These are phyloP conservation scores for Dolichoris vasculosae DNA, from an alignment of 1,140 invertebrate genomes.

Conservation along the genomic window DNA sequence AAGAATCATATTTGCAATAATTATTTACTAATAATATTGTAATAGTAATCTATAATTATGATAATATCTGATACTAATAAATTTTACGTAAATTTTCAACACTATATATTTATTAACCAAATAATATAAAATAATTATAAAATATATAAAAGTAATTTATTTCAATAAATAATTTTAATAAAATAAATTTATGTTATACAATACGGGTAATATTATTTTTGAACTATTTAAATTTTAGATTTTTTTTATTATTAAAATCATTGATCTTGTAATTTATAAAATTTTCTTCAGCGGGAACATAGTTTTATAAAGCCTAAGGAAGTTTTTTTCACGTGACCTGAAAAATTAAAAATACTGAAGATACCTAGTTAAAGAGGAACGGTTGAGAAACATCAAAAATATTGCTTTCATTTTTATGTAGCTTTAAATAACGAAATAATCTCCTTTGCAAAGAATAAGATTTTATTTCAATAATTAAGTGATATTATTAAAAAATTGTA, in stretches of 20 bases:
- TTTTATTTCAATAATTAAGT: background rate
- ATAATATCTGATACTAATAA: too few species aligned
- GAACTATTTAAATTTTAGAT: too few species aligned
- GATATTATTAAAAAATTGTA: background rate
- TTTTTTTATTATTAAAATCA: background rate
- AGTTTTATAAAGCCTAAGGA: constrained; percentile 15
- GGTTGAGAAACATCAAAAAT: background rate
- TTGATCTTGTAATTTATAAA: constrained; percentile 36
- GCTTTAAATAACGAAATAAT: background rate
- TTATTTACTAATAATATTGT: too few species aligned
- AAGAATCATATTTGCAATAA: too few species aligned
- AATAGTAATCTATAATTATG: too few species aligned
- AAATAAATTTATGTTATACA: too few species aligned
- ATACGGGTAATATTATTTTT: too few species aligned
- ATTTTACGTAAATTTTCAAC: too few species aligned
- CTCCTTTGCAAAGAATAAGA: background rate
- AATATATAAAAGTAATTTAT: too few species aligned
- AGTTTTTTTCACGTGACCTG: constrained; percentile 25
- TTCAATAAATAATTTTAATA: too few species aligned
- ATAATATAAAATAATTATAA: too few species aligned
- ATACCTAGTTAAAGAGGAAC: constrained; percentile 4
- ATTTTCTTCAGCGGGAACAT: constrained; percentile 8
- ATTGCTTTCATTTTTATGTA: background rate
- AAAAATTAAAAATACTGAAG: constrained; percentile 25
- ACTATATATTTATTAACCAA: too few species aligned